Conservation (phyloP, 2,113 vertebrate species). For the Pseudopipra pipra region DNA sequence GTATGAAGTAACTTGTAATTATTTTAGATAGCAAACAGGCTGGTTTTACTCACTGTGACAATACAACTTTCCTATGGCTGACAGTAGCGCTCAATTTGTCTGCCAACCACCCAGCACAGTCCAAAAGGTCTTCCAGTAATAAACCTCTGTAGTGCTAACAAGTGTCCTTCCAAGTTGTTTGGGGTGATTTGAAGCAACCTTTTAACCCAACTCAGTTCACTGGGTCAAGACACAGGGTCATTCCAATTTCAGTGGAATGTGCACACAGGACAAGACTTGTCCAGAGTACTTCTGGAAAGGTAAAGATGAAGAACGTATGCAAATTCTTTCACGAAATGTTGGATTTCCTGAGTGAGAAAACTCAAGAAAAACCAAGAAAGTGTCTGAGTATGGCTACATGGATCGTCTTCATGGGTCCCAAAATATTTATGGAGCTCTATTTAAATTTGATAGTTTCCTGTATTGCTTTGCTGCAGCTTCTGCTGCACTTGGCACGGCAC, state of each 20-base stretch:
- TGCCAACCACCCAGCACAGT: neutral
- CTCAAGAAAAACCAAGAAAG: neutral
- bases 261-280: neutral
- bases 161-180: neutral
- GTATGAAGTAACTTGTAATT: neutral
- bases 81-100: neutral
- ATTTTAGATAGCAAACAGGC: neutral
- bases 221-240: neutral
- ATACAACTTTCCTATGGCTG: neutral
- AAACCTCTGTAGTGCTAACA: neutral
- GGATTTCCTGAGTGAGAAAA: neutral
- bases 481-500: neutral
- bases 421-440: neutral
- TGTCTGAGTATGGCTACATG: neutral
- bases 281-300: neutral
- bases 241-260: neutral
- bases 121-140: neutral
- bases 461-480: neutral
- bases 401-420: neutral
- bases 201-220: neutral
- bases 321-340: neutral
- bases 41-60: neutral
- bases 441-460: accelerated
- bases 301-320: neutral
- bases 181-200: neutral